phyloP scores from a whole-genome alignment of 2,797 vertebrate species.

The Chloroceryle inda region DNA sequence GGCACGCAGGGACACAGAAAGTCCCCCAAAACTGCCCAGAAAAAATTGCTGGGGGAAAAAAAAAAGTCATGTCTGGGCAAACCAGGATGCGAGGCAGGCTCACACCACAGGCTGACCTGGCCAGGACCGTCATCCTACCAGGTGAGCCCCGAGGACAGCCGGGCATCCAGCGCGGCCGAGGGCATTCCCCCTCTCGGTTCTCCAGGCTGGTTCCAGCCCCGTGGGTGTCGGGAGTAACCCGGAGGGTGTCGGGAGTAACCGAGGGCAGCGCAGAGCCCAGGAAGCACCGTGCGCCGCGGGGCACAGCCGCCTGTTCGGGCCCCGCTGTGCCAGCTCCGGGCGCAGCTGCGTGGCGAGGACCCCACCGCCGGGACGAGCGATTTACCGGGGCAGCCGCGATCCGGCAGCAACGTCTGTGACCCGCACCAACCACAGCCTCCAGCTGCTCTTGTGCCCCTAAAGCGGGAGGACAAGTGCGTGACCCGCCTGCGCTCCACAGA shows the following conservation, averaged over 20 bases:
- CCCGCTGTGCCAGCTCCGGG: not conserved
- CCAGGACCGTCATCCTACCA: too few species aligned
- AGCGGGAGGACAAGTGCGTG: not conserved
- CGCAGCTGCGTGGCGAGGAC: rapidly evolving
- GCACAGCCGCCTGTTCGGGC: not conserved
- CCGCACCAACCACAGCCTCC: not conserved
- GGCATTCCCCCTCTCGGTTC: not conserved
- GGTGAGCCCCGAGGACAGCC: not conserved
- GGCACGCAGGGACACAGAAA: not conserved
- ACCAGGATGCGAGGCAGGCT: too few species aligned
- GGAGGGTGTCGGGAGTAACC: not conserved
- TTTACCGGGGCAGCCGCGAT: not conserved
- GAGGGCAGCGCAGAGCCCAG: not conserved
- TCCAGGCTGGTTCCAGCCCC: not conserved
- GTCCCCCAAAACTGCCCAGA: not conserved
- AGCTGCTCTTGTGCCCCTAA: not conserved
- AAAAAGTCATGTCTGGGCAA: not conserved
- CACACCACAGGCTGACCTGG: too few species aligned
- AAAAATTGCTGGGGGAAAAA: not conserved
- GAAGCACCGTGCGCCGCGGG: rapidly evolving
- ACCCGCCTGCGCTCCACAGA: not conserved
- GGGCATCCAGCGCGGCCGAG: too few species aligned
- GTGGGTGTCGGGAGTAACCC: not conserved
- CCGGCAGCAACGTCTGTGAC: not conserved
- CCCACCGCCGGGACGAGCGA: rapidly evolving